Percentiles rank a stretch among this genome's conserved stretches.
Conservation (phyloP, 2,113 vertebrate species). For the Epinephelus lanceolatus region DNA sequence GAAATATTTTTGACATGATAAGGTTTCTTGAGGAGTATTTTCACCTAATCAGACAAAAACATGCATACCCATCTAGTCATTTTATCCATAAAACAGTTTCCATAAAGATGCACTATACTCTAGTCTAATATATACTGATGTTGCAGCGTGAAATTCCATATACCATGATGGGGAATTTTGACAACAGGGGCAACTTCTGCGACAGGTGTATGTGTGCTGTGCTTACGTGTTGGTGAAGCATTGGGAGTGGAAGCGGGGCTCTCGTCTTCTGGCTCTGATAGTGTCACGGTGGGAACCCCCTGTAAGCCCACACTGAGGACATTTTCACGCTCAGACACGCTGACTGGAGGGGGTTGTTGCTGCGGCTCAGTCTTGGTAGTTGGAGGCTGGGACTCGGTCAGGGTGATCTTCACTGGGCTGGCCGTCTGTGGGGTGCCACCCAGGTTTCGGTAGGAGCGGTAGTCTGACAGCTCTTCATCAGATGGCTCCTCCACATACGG, state of each 20-base stretch:
- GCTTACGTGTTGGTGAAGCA: slow-evolving; percentile 91
- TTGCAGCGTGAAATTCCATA: neutral
- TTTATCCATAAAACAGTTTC: neutral
- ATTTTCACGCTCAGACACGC: slow-evolving; percentile 75
- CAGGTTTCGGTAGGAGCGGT: slow-evolving; percentile 83
- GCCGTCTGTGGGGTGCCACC: slow-evolving; percentile 81
- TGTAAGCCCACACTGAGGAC: slow-evolving; percentile 91
- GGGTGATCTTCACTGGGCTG: slow-evolving; percentile 90
- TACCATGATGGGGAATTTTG: neutral
- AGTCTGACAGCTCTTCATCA: slow-evolving; percentile 86
- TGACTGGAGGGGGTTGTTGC: slow-evolving; percentile 59
- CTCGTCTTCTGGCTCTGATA: slow-evolving; percentile 97
- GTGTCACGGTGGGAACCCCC: slow-evolving; percentile 92
- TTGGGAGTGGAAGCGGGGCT: slow-evolving; percentile 93
- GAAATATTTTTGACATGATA: neutral
- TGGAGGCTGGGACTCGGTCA: slow-evolving; percentile 85
- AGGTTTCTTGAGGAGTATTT: neutral
- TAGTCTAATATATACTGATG: neutral
- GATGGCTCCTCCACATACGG: slow-evolving; percentile 88
- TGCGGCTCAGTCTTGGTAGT: slow-evolving; percentile 59
- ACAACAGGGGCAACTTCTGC: neutral
- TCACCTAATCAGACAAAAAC: neutral
- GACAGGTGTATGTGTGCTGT: slow-evolving; percentile 20
- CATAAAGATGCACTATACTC: neutral
- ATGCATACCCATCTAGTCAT: neutral